These are phyloP conservation scores for Silurus lanzhouensis DNA, from an alignment of 2,797 vertebrate genomes.

Conservation along the genomic window DNA sequence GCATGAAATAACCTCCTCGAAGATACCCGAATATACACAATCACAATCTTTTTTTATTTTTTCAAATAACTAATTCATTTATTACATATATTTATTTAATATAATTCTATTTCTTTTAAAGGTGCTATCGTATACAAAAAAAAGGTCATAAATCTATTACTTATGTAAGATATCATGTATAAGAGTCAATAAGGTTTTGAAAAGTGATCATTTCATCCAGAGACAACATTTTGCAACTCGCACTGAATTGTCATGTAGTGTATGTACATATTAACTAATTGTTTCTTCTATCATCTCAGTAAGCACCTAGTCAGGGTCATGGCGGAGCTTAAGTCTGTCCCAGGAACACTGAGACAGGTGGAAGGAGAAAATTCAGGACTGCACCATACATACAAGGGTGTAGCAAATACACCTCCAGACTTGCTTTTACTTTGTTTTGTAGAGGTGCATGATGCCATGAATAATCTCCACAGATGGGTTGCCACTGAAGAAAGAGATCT, in stretches of 20 bases:
- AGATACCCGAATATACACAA: neutral
- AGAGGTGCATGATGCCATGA: slow-evolving; percentile 97
- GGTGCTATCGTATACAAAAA: too few relatives aligned
- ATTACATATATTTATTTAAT: too few relatives aligned
- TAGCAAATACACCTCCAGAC: neutral
- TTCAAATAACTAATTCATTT: too few relatives aligned
- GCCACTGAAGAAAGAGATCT: slow-evolving; percentile 98
- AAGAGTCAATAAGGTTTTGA: neutral
- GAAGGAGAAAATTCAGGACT: too few relatives aligned
- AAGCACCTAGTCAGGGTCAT: neutral
- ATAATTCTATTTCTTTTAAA: too few relatives aligned
- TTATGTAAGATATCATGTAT: neutral
- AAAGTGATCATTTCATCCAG: neutral
- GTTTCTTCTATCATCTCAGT: neutral
- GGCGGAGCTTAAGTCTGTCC: neutral
- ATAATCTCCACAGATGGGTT: slow-evolving; percentile 96
- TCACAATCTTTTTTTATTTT: too few relatives aligned
- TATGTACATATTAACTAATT: neutral
- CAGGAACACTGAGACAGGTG: neutral
- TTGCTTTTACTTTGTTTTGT: slow-evolving; percentile 93
- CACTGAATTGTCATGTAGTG: neutral
- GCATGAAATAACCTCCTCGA: neutral
- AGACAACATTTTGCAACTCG: neutral
- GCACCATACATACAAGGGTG: neutral
- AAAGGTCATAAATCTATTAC: neutral